Base-by-base conservation (phyloP, 2,113 vertebrate genomes). In the Xenus cinereus region DNA sequence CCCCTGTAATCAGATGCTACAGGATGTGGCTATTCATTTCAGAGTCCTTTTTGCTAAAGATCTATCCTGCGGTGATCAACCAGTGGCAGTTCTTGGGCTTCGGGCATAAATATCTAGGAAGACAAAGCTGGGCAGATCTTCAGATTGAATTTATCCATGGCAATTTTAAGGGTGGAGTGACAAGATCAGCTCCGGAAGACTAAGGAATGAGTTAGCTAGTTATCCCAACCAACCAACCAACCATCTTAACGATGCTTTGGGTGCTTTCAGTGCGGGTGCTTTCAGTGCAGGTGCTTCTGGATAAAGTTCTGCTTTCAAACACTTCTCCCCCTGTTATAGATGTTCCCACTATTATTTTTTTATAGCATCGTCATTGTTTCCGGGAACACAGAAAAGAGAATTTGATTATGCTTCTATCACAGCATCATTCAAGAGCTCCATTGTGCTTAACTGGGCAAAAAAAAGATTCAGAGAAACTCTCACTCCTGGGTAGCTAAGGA, bases 361-460 rank as follows among this genome's bases (percentile, higher is more conserved):
- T 5, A 57, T 82, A 78, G n/a, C 62, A 59, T 48, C 26, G 1
- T 78, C 12, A 0, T 93, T 7, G 7, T 83, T 93, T 92, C 84
- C 19, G 3, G 75, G 77, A 92, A 92, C 43, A 95, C 66, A 78
- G 71, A 66, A 87, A 87, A 77, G 80, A 84, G 7, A 89, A 96
- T 95, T 79, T 63, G 74, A 92, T 97, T 94, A 73, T 74, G 33
- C 89, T 82, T 89, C 22, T 59, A 67, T 92, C 66, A 24, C n/a
- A 81, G 45, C 57, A 79, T 89, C 81, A 74, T 69, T 94, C 74
- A 73, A 69, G 59, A 60, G 26, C 67, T 76, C 50, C 45, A 20
- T 20, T 93, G 78, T 88, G 79, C 63, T 90, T 84, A 96, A 85
- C 69, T 87, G 56, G 82, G 62, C 66, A 82, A 77, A 93, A 89